These are phyloP conservation scores for Leptopterna dolabrata DNA, from an alignment of 2,888 invertebrate species.

Conservation along the genomic window DNA sequence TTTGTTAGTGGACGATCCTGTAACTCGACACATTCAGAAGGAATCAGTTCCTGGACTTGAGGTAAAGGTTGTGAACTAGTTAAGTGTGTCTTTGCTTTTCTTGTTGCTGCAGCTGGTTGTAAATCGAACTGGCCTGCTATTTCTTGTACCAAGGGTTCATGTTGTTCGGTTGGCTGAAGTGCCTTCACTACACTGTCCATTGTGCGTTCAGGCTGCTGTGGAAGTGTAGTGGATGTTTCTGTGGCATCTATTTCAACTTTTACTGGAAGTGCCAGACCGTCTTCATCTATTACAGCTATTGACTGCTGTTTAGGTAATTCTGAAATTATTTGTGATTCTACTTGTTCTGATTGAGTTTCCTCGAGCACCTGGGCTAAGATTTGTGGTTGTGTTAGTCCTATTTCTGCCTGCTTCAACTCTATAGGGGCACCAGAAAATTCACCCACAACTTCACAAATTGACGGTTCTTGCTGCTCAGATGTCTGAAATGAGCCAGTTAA, in stretches of 20 bases:
- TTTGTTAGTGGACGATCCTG: neutral
- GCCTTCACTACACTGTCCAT: neutral
- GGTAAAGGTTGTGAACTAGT: neutral
- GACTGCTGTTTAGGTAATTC: neutral
- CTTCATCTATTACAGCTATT: neutral
- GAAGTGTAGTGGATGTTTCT: neutral
- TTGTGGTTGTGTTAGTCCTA: neutral
- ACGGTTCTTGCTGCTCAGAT: slow-evolving; percentile 13
- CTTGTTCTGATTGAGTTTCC: neutral
- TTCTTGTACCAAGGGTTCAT: neutral
- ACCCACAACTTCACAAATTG: neutral
- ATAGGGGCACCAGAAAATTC: neutral
- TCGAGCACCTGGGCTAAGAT: neutral
- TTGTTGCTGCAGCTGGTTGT: neutral
- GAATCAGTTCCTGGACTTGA: neutral
- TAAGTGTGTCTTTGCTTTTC: neutral
- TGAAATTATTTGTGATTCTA: neutral
- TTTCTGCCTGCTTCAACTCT: neutral
- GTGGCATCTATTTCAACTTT: slow-evolving; percentile 1
- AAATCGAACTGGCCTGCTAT: slow-evolving; percentile 22
- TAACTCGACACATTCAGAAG: neutral
- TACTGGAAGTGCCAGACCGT: neutral
- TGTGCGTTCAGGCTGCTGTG: neutral
- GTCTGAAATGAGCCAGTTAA: neutral
- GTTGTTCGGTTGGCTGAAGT: neutral